Evolutionary conservation across 2,797 vertebrate genomes (phyloP).

Genomic region (Naso thynnoides): DNA sequence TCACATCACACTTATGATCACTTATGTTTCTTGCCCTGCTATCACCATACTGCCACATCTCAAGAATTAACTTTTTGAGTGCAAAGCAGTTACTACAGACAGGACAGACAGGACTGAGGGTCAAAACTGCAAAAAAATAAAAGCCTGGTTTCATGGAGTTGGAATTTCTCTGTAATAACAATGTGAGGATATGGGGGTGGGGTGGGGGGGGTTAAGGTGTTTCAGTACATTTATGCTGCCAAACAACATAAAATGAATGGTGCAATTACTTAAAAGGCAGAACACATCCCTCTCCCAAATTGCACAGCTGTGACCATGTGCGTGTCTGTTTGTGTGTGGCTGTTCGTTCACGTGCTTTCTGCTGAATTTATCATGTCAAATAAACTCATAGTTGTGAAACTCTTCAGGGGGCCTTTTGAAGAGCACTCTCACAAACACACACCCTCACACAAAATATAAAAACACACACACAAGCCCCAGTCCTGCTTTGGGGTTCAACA

Average conservation of each 20-base stretch:
- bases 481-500: constrained; percentile 71
- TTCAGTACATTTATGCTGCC: constrained; percentile 65
- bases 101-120: constrained; percentile 6
- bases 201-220: constrained; percentile 41
- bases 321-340: constrained; percentile 53
- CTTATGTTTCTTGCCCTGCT: constrained; percentile 3
- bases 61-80: constrained; percentile 12
- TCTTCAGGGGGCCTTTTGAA: constrained; percentile 72
- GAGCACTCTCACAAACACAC: constrained; percentile 24
- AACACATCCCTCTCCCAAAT: constrained; percentile 65
- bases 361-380: constrained; percentile 76
- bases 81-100: constrained; percentile 3
- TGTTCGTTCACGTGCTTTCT: constrained; percentile 36
- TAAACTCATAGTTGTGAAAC: constrained; percentile 70
- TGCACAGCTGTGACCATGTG: constrained; percentile 56
- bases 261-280: constrained; percentile 73
- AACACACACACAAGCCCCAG: constrained; percentile 28
- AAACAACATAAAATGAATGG: constrained; percentile 79
- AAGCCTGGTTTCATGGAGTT: not conserved
- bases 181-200: constrained; percentile 7
- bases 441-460: constrained; percentile 31
- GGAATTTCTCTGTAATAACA: constrained; percentile 33
- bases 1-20: too few species aligned
- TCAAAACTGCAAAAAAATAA: not conserved
- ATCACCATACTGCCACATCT: constrained; percentile 6